Base-by-base conservation (phyloP, 1,140 invertebrate species). In the Sycobia sp. region DNA sequence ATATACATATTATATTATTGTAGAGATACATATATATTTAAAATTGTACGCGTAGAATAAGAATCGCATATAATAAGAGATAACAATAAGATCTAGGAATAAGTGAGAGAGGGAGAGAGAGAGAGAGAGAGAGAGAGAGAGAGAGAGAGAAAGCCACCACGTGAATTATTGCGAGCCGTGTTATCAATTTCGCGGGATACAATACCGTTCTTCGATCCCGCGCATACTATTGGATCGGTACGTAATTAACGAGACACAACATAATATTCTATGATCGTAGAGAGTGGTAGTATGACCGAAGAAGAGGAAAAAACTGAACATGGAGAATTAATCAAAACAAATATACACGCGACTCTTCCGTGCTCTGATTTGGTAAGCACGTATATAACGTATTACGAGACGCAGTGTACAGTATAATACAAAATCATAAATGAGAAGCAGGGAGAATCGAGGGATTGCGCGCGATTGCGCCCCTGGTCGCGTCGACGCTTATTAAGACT, bases 401-500 rank as follows among this genome's bases (percentile, higher is more conserved):
- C 44, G 44, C n/a, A n/a, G n/a, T n/a, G n/a, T n/a, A 46, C 14
- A 43, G 53, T 49, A 49, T 54, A 39, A 50, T 55, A 49, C 41
- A n/a, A n/a, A n/a, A n/a, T n/a, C n/a, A n/a, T 49, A 56, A 55
- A 56, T 50, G 34, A 56, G 56, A 56, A 62, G 32, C 43, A 49
- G n/a, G n/a, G n/a, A n/a, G 44, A 49, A n/a, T 39, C 39, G 49
- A 62, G 49, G 34, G 10, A 41, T 49, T 62, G 49, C 20, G 61
- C 53, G n/a, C n/a, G 43, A 56, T 62, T 56, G 44, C 38, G 51
- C 39, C 34, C n/a, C n/a, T n/a, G 27, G 47, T 62, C 18, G 56
- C 23, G 44, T 62, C 29, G 8, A 56, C 53, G 44, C 43, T 62
- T 50, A 56, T 36, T 41, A 62, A 62, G 44, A 56, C 51, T 49